phyloP scores from a whole-genome alignment of 1,140 invertebrate genomes.

The Zaprionus gabonicus region DNA sequence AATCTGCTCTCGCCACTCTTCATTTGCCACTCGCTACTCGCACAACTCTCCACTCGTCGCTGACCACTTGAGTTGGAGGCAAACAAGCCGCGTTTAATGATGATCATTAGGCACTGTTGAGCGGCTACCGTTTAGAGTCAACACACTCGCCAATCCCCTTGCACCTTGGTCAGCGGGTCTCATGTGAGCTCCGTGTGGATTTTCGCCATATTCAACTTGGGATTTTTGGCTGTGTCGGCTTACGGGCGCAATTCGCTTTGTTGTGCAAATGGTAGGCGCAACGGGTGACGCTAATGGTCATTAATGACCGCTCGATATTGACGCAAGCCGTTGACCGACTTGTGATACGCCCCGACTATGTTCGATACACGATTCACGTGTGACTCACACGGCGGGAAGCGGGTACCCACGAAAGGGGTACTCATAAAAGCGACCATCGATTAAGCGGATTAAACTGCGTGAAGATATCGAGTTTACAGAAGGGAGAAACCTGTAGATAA shows the following conservation, averaged over 20 bases:
- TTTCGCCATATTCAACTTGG: conserved; percentile 18
- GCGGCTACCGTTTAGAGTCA: conserved; percentile 77
- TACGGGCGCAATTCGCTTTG: conserved; percentile 61
- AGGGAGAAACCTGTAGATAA: neutral
- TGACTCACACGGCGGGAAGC: conserved; percentile 21
- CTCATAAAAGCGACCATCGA: conserved; percentile 17
- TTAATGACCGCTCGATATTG: conserved; percentile 68
- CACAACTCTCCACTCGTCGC: neutral
- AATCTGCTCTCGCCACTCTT: neutral
- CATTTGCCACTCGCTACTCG: neutral
- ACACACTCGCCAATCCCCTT: conserved; percentile 42
- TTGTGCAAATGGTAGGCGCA: conserved; percentile 42
- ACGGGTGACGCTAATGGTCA: conserved; percentile 41
- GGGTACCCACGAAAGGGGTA: neutral
- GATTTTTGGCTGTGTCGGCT: conserved; percentile 42
- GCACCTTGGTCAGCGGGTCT: neutral
- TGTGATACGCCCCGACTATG: conserved; percentile 32
- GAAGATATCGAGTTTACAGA: neutral
- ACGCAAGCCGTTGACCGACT: conserved; percentile 66
- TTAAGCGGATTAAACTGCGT: conserved; percentile 8
- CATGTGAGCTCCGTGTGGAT: neutral
- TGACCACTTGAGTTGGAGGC: conserved; percentile 61
- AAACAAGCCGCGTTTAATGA: conserved; percentile 76
- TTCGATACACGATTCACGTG: conserved; percentile 10
- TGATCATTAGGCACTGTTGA: conserved; percentile 78